Percentiles rank a stretch among this genome's conserved stretches.
phyloP scores from a whole-genome alignment of 2,113 vertebrate species.

The Lota lota region DNA sequence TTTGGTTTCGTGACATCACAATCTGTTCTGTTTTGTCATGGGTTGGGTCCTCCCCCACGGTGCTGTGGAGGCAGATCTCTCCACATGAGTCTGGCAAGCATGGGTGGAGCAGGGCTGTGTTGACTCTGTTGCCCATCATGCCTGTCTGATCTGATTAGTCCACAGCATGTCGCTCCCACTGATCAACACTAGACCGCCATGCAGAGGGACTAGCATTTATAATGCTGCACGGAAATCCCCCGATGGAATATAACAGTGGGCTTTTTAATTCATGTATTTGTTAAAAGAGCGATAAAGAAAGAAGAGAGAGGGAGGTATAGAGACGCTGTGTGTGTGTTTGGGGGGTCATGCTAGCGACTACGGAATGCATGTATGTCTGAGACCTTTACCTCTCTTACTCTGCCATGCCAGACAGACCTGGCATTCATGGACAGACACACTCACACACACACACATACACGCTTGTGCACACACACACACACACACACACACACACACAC shows the following conservation, averaged over 20 bases:
- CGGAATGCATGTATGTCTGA: too few species aligned
- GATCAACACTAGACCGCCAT: background rate
- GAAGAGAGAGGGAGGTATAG: too few species aligned
- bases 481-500: too few species aligned
- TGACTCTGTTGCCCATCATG: background rate
- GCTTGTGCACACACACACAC: too few species aligned
- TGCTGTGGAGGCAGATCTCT: too few species aligned
- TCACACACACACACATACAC: constrained; percentile 6
- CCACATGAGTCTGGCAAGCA: background rate
- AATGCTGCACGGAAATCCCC: background rate
- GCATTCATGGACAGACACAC: constrained; percentile 29
- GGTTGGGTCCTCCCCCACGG: too few species aligned
- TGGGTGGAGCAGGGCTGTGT: background rate
- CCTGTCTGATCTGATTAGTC: background rate
- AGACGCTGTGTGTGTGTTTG: too few species aligned
- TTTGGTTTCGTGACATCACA: too few species aligned
- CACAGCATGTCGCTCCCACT: background rate
- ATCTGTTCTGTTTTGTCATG: too few species aligned
- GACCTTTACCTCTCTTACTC: constrained; percentile 19
- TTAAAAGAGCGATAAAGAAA: too few species aligned
- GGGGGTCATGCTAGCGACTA: too few species aligned
- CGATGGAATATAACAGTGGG: background rate
- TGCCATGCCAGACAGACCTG: constrained; percentile 38
- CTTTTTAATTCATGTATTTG: background rate
- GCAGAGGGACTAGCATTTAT: background rate